Conservation (phyloP, 2,797 vertebrate genomes). For the Epinephelus malabaricus region DNA sequence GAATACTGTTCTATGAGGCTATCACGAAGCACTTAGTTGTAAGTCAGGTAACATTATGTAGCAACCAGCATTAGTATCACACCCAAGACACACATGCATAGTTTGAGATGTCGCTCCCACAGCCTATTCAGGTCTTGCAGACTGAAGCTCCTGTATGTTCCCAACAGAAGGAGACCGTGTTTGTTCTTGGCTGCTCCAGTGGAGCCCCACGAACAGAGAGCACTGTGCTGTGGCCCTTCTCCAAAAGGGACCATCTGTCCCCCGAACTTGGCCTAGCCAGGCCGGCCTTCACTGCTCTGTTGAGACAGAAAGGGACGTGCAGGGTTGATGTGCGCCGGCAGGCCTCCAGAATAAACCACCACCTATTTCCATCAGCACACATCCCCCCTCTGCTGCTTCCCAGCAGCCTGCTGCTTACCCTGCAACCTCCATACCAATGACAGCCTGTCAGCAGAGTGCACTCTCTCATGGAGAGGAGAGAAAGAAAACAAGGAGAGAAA, state of each 20-base stretch:
- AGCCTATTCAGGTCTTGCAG: conserved; percentile 45
- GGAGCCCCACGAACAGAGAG: conserved; percentile 73
- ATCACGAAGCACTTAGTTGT: conserved; percentile 28
- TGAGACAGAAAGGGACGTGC: conserved; percentile 61
- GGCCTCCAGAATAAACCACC: conserved; percentile 76
- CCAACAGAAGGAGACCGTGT: conserved; percentile 79
- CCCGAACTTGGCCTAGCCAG: conserved; percentile 65
- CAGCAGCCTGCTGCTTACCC: conserved; percentile 61
- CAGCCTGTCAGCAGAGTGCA: conserved; percentile 63
- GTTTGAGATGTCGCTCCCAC: conserved; percentile 53
- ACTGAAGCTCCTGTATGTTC: conserved; percentile 64
- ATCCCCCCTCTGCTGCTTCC: conserved; percentile 50
- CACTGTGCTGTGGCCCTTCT: conserved; percentile 77
- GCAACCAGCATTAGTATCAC: conserved; percentile 34
- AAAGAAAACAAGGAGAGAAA: conserved; percentile 33
- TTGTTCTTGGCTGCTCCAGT: conserved; percentile 78
- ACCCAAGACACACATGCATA: conserved; percentile 21
- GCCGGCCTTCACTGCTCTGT: conserved; percentile 50
- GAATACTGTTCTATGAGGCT: conserved; percentile 17
- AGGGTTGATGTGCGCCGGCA: conserved; percentile 80
- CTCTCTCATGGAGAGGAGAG: conserved; percentile 32
- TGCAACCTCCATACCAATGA: conserved; percentile 53
- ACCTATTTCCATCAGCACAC: conserved; percentile 78
- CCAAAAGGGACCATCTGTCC: conserved; percentile 86
- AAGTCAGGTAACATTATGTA: conserved; percentile 42